Conservation (phyloP, 2,797 vertebrate genomes). For the Eospalax fontanierii region DNA sequence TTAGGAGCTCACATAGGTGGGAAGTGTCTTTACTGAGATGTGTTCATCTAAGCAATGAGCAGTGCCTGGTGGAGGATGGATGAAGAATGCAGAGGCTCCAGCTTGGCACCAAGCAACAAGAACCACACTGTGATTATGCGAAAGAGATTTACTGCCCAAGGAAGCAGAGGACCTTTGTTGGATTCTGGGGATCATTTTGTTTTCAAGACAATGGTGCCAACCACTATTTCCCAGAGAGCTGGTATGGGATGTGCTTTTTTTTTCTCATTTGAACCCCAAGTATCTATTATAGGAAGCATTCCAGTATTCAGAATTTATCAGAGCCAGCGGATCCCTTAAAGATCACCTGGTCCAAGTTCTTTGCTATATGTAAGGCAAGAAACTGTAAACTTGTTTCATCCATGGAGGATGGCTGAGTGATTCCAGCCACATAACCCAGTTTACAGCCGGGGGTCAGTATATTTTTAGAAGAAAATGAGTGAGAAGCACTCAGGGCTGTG, state of each 20-base stretch:
- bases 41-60: background rate
- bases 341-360: background rate
- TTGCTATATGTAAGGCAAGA: background rate
- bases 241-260: slow-evolving; percentile 52
- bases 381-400: background rate
- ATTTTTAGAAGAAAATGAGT: background rate
- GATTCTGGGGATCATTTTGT: slow-evolving; percentile 48
- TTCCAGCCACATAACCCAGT: background rate
- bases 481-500: background rate
- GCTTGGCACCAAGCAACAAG: background rate
- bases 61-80: slow-evolving; percentile 24
- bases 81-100: background rate
- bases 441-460: background rate
- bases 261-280: slow-evolving; percentile 43
- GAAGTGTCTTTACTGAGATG: background rate
- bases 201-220: slow-evolving; percentile 62
- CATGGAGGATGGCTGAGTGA: background rate
- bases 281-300: slow-evolving; percentile 46
- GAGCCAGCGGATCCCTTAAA: background rate
- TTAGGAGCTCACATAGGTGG: background rate
- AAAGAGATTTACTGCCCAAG: slow-evolving; percentile 44
- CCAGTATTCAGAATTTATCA: background rate
- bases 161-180: background rate
- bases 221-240: background rate
- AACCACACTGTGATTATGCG: background rate